Conservation (phyloP, 2,113 vertebrate species). For the Mesocricetus auratus region DNA sequence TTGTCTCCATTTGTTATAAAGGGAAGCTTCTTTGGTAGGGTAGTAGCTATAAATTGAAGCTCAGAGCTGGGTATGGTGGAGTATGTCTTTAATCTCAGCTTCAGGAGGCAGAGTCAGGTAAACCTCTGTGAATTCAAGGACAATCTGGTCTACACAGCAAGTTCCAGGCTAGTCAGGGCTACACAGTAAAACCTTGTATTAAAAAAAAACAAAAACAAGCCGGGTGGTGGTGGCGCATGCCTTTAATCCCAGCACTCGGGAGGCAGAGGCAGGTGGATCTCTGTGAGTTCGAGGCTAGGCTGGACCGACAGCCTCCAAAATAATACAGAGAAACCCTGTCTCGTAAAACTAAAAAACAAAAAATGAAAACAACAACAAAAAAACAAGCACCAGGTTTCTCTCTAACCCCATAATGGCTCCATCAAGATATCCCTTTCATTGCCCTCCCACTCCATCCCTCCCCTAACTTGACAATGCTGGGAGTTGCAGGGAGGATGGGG, state of each 20-base stretch:
- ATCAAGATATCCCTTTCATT: too few relatives aligned
- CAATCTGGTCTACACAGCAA: background rate
- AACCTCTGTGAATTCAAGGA: background rate
- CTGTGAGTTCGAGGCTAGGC: too few relatives aligned
- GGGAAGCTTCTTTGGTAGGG: background rate
- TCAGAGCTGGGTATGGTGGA: background rate
- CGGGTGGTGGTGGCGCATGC: too few relatives aligned
- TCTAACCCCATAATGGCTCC: too few relatives aligned
- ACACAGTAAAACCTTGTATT: background rate
- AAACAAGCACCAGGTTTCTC: background rate
- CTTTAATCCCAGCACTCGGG: too few relatives aligned
- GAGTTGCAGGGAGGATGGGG: too few relatives aligned
- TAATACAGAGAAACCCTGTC: too few relatives aligned
- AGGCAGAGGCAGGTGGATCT: too few relatives aligned
- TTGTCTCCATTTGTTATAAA: background rate
- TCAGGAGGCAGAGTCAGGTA: background rate
- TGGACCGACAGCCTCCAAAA: too few relatives aligned
- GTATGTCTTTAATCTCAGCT: background rate
- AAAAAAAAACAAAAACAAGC: background rate
- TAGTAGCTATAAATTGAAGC: constrained; percentile 8
- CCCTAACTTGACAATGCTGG: too few relatives aligned
- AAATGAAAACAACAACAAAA: background rate
- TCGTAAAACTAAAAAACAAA: too few relatives aligned
- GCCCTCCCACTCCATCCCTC: too few relatives aligned
- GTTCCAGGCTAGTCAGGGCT: background rate